These are phyloP conservation scores for Lophotriccus pileatus DNA, from an alignment of 2,797 vertebrate species.

Conservation along the genomic window DNA sequence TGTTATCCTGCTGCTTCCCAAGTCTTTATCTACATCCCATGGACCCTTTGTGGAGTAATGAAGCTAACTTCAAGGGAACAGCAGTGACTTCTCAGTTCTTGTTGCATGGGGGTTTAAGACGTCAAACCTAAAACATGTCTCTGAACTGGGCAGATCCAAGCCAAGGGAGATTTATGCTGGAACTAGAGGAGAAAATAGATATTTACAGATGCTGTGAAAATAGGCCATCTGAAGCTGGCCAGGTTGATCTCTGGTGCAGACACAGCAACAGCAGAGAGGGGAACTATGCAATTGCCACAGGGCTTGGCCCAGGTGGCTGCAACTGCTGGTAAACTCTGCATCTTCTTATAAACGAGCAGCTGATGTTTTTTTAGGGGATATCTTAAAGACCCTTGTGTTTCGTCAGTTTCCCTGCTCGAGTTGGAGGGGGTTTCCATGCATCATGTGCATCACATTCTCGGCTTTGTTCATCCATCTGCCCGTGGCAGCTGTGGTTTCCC, in stretches of 20 bases:
- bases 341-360: background rate
- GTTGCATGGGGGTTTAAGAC: background rate
- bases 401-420: rapidly evolving
- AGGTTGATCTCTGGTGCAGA: background rate
- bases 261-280: background rate
- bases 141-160: background rate
- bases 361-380: background rate
- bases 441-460: rapidly evolving
- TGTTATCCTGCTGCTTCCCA: background rate
- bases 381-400: background rate
- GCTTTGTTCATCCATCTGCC: background rate
- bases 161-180: background rate
- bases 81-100: background rate
- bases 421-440: background rate
- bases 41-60: background rate
- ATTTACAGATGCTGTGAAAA: background rate
- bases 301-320: background rate
- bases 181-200: background rate
- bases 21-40: rapidly evolving
- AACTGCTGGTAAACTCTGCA: background rate
- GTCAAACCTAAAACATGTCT: background rate
- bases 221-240: background rate
- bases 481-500: background rate
- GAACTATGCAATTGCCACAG: background rate
- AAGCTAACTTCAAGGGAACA: background rate